Evolutionary conservation across 2,113 vertebrate species (phyloP), one percentile per base, ranked within the genome.

Genomic region (Ifrita kowaldi): DNA sequence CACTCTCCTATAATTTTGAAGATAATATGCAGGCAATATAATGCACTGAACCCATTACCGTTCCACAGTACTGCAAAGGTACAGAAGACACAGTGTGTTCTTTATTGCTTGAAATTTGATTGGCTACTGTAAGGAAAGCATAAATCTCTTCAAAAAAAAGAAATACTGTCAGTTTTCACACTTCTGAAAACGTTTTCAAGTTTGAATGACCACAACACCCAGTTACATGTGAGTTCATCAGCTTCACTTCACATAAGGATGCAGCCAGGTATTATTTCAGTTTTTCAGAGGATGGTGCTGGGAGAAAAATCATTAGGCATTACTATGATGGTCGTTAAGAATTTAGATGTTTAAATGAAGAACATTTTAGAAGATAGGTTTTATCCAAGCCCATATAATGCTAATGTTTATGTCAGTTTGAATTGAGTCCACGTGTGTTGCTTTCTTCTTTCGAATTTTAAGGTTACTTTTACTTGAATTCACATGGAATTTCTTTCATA

Each of bases 401-500:
- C 87, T 97, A 94, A 97, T 77, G 86, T 96, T 74, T 96, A 92
- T 91, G 94, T 97, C 96, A 96, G 81, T 96, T 95, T 97, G 95
- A 98, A 97, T 95, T 93, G 94, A 97, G 80, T 67, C 77, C 62
- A 70, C 49, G 88, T 95, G 92, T 96, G 47, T 42, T 18, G 65
- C 91, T 96, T 96, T 86, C 90, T 67, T 96, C 95, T 95, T 97
- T 63, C 3, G 7, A 96, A 97, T 98, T 97, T 97, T 96, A 96
- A 96, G 85, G 93, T 95, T 95, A 93, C 92, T 97, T 96, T 97
- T 95, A 97, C 79, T 96, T 95, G 68, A 97, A 95, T 97, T 97
- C 87, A 97, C 59, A 93, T 95, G 95, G 86, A 97, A 98, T 97
- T 97, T 97, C 96, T 98, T 97, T 96, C 94, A 96, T 96, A 95